Percentiles rank a stretch among this genome's conserved stretches.
phyloP scores from a whole-genome alignment of 1,140 invertebrate species.

The Vanessa atalanta region DNA sequence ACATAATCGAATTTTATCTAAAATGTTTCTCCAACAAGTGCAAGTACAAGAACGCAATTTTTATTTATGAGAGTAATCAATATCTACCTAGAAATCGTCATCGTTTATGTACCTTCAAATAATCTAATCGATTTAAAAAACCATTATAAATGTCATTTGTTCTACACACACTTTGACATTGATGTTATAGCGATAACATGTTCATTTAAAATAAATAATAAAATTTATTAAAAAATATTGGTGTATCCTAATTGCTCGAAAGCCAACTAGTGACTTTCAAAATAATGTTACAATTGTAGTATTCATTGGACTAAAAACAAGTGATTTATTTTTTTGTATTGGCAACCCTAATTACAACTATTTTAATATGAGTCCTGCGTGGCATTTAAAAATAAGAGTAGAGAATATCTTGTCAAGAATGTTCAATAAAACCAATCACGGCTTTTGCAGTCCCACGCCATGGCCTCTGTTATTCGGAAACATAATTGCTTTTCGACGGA shows the following conservation, averaged over 20 bases:
- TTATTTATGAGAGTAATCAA: not conserved
- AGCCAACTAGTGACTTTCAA: too few species aligned
- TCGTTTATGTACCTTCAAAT: too few species aligned
- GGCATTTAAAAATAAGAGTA: not conserved
- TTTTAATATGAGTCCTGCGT: not conserved
- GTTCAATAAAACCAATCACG: slow-evolving; percentile 43
- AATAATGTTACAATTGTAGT: too few species aligned
- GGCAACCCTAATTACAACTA: not conserved
- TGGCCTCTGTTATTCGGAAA: slow-evolving; percentile 34
- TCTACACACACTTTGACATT: too few species aligned
- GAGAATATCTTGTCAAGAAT: slow-evolving; percentile 36
- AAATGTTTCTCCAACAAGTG: not conserved
- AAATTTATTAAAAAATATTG: too few species aligned
- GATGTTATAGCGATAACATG: too few species aligned
- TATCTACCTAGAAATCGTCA: not conserved
- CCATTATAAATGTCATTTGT: too few species aligned
- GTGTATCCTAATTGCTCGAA: too few species aligned
- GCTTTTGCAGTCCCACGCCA: slow-evolving; percentile 23
- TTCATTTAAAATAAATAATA: too few species aligned
- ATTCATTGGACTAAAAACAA: too few species aligned
- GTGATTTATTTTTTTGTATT: too few species aligned
- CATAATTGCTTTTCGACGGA: slow-evolving; percentile 51
- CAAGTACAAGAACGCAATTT: not conserved
- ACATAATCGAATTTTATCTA: slow-evolving; percentile 30
- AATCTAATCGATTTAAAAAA: too few species aligned